A percentile compares a stretch with the other conserved stretches of the same genome.
phyloP scores from a whole-genome alignment of 2,888 invertebrate species.

The Deladenus siricidicola region DNA sequence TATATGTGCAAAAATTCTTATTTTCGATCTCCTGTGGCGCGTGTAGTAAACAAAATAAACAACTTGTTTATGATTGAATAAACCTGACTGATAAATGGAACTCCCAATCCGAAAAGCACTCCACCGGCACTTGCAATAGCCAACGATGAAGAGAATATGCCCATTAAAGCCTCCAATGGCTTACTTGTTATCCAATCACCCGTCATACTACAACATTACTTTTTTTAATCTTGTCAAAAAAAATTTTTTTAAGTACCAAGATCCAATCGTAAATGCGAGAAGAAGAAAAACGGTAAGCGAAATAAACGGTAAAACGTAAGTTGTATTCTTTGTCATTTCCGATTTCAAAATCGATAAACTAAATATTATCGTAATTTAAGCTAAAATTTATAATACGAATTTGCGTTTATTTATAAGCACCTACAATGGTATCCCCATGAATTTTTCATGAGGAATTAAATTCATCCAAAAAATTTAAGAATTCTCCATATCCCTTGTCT shows the following conservation, averaged over 20 bases:
- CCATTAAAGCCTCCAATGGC: conserved; percentile 47
- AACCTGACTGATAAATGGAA: conserved; percentile 48
- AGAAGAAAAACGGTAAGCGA: conserved; percentile 47
- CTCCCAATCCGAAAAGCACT: conserved; percentile 43
- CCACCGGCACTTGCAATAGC: conserved; percentile 49
- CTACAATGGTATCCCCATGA: too few species aligned
- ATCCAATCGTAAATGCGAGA: conserved; percentile 47
- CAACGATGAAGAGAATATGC: conserved; percentile 46
- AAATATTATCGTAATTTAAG: too few species aligned
- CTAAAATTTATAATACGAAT: not conserved
- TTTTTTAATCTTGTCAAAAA: not conserved
- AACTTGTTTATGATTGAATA: not conserved
- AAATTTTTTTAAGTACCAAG: conserved; percentile 31
- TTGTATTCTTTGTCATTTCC: conserved; percentile 53
- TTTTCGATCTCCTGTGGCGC: too few species aligned
- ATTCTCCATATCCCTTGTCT: too few species aligned
- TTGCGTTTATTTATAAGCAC: not conserved
- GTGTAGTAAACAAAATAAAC: too few species aligned
- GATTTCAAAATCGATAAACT: conserved; percentile 48
- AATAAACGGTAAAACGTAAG: conserved; percentile 51
- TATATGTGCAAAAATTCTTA: not conserved
- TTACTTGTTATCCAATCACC: conserved; percentile 52
- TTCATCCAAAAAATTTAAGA: too few species aligned
- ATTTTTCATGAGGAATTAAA: too few species aligned
- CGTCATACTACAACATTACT: conserved; percentile 38